Base-by-base conservation (phyloP, 2,113 vertebrate genomes). In the Sorex araneus region DNA sequence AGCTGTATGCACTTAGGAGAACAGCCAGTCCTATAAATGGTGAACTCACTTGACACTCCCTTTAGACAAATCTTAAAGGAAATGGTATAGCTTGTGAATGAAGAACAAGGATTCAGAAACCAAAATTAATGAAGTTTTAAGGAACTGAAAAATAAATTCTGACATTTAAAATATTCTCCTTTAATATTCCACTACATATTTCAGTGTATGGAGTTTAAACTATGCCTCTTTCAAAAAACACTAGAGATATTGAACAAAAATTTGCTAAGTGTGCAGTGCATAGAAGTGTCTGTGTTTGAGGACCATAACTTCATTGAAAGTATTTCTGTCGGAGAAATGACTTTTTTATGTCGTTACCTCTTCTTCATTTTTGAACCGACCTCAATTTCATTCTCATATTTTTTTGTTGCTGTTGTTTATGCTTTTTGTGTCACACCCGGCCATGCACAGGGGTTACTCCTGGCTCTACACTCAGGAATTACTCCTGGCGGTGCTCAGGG, bases 111-210 rank as follows among this genome's bases (percentile, higher is more conserved):
- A 67, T 94, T 92, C 78, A 60, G 11, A 89, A 80, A 86, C 23
- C 73, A 94, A 85, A 75, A 82, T 43, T 93, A 84, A 89, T 92
- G 80, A 75, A 85, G 13, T 57, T 13, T 88, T 81, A 66, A 93
- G 45, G n/a, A 93, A 92, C 82, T 87, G 32, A 92, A 91, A 93
- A 86, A 80, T 92, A 94, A 86, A 92, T 80, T 60, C 9, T 78
- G 86, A 74, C 45, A 57, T 93, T 87, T 84, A 83, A 93, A 90
- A 71, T 84, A 5, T 86, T 13, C 32, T 92, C 84, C 66, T 94
- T 50, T 87, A 87, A 80, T 77, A 85, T 78, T 82, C 54, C 78
- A 76, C 10, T 84, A 6, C 6, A 28, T 30, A 47, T 84, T 92
- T 50, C n/a, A 81, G 50, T 57, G 36, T 50, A 54, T 70, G 85